A percentile compares a stretch with the other conserved stretches of the same genome.
Conservation (phyloP, 2,797 vertebrate species). For the Macrochelys suwanniensis region DNA sequence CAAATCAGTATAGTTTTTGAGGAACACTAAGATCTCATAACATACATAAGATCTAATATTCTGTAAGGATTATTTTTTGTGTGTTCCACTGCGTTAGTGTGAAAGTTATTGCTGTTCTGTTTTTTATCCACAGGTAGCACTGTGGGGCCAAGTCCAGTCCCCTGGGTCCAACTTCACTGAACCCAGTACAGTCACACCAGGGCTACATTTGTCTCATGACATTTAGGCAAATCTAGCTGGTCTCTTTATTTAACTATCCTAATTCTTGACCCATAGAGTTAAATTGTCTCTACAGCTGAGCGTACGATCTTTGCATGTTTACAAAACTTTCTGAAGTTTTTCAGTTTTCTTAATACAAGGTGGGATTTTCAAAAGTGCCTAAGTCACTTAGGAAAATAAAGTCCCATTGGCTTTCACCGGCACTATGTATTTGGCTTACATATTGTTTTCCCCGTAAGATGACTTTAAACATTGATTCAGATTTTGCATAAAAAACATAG, state of each 20-base stretch:
- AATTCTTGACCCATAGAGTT: neutral
- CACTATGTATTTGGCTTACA: neutral
- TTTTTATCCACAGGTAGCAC: neutral
- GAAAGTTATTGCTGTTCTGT: conserved; percentile 15
- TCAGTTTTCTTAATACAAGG: neutral
- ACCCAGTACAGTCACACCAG: neutral
- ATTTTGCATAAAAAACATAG: neutral
- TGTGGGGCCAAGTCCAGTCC: neutral
- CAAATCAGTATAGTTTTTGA: neutral
- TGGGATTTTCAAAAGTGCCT: neutral
- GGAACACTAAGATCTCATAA: neutral
- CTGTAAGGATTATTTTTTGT: conserved; percentile 13
- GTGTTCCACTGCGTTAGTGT: conserved; percentile 6
- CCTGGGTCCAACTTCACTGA: neutral
- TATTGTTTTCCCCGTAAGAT: neutral
- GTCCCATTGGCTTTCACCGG: neutral
- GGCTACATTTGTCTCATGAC: neutral
- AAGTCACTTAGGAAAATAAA: neutral
- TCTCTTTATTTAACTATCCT: conserved; percentile 25
- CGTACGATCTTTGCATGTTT: fast-evolving
- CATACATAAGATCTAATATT: conserved; percentile 9
- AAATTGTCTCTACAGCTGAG: neutral
- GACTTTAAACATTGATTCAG: neutral
- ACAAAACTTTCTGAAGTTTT: neutral
- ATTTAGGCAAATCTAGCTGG: neutral